Evolutionary conservation across 2,113 vertebrate species (phyloP), one percentile per base, ranked within the genome.

Genomic region (Patagioenas fasciata): DNA sequence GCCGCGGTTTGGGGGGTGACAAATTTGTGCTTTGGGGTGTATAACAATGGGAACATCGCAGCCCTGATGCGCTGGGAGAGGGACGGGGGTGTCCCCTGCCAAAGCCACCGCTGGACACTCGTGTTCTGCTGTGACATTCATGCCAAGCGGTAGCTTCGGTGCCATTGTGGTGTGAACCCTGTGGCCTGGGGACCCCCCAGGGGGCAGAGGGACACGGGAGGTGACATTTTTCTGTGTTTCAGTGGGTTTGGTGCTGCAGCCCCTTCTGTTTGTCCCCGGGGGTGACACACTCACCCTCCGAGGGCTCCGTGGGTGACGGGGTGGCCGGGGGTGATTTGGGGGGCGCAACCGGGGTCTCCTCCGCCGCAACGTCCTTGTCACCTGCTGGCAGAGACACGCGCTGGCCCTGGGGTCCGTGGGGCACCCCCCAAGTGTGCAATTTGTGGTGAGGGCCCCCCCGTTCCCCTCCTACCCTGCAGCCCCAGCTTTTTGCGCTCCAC

Each of bases 401-500:
- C 28, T 65, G 71, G 44, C 9, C 73, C 42, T 4, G 0, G 1
- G 11, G 23, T 42, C 15, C 6, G 0, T 5, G 0, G 9, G 42
- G 26, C 29, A 34, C 34, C 1, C 16, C 70, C 66, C 51, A 0
- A 5, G 13, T 25, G 58, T 40, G 26, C 11, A 50, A 20, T 51
- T 36, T 25, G 65, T 60, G 44, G 51, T 23, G 2, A 1, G 15
- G n/a, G 14, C 7, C 15, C 13, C 42, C 44, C 24, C 6, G 1
- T 6, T 6, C 13, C 2, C 25, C 62, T 83, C 91, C 20, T 98
- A 99, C 99, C 99, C 16, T 99, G 98, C 8, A 98, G 96, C 15
- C 61, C 97, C 54, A 98, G 97, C 78, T 99, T 99, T 95, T 99
- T 99, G 95, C 98, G 98, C 96, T 99, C 98, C 97, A 99, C 99